A percentile compares a stretch with the other conserved stretches of the same genome.
Evolutionary conservation across 1,140 invertebrate species (phyloP).

Genomic region (Brevipalpus yothersi): DNA sequence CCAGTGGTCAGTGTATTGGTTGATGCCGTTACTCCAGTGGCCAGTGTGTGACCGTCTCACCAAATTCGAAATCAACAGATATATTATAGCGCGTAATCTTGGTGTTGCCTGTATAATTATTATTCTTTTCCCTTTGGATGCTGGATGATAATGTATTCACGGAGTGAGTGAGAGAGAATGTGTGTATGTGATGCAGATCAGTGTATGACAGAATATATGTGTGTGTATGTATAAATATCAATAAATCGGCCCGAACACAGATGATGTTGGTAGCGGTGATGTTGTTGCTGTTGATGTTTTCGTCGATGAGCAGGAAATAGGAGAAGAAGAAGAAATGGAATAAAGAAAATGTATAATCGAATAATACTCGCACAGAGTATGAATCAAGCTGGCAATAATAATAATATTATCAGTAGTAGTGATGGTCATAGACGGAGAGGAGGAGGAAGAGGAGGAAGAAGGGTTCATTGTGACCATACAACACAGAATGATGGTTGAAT

Average conservation of each 20-base stretch:
- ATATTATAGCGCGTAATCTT: neutral
- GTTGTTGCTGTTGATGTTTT: neutral
- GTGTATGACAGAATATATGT: neutral
- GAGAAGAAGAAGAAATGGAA: neutral
- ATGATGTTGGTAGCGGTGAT: neutral
- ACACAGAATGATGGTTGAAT: neutral
- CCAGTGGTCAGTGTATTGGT: slow-evolving; percentile 10
- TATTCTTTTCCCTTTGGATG: neutral
- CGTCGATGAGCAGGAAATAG: neutral
- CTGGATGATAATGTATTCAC: neutral
- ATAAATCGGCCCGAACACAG: neutral
- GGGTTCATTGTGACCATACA: neutral
- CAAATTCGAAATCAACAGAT: neutral
- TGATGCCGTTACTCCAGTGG: slow-evolving; percentile 27
- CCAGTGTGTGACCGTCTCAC: slow-evolving; percentile 7
- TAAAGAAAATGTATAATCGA: neutral
- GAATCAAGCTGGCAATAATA: neutral
- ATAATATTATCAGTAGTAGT: neutral
- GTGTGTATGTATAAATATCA: neutral
- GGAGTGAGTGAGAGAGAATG: too few species aligned
- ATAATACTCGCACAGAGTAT: neutral
- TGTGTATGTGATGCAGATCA: too few species aligned
- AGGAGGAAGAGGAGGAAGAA: neutral
- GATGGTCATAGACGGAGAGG: neutral
- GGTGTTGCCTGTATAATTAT: neutral